Evolutionary conservation across 2,113 vertebrate genomes (phyloP).

Genomic region (Trogon surrucura): DNA sequence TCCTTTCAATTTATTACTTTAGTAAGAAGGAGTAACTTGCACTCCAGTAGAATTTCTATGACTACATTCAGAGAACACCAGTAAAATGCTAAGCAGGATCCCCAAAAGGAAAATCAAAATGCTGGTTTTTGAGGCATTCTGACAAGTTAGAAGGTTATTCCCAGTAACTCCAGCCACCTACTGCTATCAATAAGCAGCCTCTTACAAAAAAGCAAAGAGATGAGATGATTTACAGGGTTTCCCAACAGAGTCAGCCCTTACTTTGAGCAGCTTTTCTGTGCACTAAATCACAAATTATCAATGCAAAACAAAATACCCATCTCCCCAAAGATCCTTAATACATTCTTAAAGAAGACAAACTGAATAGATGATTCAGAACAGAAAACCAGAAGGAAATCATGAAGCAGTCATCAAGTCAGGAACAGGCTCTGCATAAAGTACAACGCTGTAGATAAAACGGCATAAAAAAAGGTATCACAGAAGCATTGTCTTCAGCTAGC

Average conservation of each 20-base stretch:
- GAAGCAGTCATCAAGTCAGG: background rate
- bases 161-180: rapidly evolving
- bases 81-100: background rate
- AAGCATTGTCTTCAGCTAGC: background rate
- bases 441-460: background rate
- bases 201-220: background rate
- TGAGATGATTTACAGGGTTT: background rate
- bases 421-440: background rate
- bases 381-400: background rate
- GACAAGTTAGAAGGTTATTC: background rate
- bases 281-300: background rate
- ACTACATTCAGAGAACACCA: background rate
- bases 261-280: background rate
- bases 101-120: background rate
- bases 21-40: background rate
- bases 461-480: background rate
- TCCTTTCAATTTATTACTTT: background rate
- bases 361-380: background rate
- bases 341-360: background rate
- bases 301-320: background rate
- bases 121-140: background rate
- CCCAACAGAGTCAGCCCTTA: background rate
- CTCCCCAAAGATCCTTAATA: background rate
- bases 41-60: background rate
- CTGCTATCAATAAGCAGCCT: background rate